A percentile compares a stretch with the other conserved stretches of the same genome.
phyloP scores from a whole-genome alignment of 1,140 invertebrate species.

The Pararge aegeria region DNA sequence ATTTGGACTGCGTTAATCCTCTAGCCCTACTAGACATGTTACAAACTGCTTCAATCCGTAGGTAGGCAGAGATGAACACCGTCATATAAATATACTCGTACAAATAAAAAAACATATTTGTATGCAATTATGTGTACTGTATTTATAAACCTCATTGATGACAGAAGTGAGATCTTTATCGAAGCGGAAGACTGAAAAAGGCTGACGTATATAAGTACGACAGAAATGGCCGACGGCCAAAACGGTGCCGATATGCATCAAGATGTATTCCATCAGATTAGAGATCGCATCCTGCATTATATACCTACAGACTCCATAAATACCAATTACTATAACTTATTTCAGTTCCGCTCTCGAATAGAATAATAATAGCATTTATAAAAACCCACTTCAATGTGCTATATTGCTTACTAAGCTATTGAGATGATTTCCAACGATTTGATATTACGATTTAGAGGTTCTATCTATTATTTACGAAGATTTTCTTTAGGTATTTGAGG shows the following conservation, averaged over 20 bases:
- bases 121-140: no score
- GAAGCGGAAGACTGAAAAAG: slow-evolving; percentile 17
- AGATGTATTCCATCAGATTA: slow-evolving; percentile 18
- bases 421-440: no score
- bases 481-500: no score
- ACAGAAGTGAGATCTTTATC: slow-evolving; percentile 3
- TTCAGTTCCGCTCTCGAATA: slow-evolving; percentile 5
- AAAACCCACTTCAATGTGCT: no score
- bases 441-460: no score
- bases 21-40: no score
- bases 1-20: no score
- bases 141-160: slow-evolving; percentile 2
- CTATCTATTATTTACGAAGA: no score
- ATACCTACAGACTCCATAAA: slow-evolving; percentile 5
- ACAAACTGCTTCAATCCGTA: no score
- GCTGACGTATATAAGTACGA: neutral
- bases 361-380: neutral
- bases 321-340: neutral
- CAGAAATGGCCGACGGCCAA: slow-evolving; percentile 16
- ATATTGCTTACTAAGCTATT: no score
- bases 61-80: no score
- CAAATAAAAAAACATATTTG: neutral
- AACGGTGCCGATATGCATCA: slow-evolving; percentile 13
- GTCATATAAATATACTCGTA: neutral
- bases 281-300: slow-evolving; percentile 11